phyloP scores from a whole-genome alignment of 35 echinoderm and acorn worm species.

The Apostichopus parvimensis region DNA sequence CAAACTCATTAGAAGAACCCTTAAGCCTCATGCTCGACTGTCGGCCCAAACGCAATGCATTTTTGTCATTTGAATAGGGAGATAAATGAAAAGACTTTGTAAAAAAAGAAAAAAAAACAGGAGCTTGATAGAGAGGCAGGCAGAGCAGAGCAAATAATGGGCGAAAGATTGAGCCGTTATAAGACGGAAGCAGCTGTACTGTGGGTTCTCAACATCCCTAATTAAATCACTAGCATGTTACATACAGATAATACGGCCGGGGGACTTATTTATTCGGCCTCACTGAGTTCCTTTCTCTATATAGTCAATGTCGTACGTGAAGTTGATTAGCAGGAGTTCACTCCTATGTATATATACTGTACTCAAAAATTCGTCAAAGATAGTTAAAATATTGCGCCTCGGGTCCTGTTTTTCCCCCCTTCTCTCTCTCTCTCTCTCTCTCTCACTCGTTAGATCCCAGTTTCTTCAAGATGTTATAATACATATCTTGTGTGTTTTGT shows the following conservation, averaged over 20 bases:
- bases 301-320: conserved; percentile 20
- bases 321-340: conserved; percentile 28
- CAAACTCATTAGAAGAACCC: background rate
- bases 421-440: background rate
- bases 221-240: conserved; percentile 52
- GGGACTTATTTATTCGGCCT: conserved; percentile 33
- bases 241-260: conserved; percentile 45
- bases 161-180: conserved; percentile 51
- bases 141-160: conserved; percentile 22
- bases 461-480: background rate
- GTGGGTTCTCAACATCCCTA: conserved; percentile 42
- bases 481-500: background rate
- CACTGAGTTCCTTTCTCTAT: conserved; percentile 1
- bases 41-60: conserved; percentile 12
- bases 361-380: conserved; percentile 21
- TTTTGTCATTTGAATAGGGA: conserved; percentile 22
- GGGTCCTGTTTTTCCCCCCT: conserved; percentile 1
- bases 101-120: background rate
- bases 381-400: conserved; percentile 28
- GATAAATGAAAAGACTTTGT: background rate
- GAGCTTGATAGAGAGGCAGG: conserved; percentile 14
- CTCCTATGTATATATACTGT: conserved; percentile 6
- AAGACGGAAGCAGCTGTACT: conserved; percentile 42
- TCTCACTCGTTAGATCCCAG: background rate
- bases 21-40: conserved; percentile 11